Conservation (phyloP, 1,140 invertebrate genomes). For the Trachelipus rathkii region DNA sequence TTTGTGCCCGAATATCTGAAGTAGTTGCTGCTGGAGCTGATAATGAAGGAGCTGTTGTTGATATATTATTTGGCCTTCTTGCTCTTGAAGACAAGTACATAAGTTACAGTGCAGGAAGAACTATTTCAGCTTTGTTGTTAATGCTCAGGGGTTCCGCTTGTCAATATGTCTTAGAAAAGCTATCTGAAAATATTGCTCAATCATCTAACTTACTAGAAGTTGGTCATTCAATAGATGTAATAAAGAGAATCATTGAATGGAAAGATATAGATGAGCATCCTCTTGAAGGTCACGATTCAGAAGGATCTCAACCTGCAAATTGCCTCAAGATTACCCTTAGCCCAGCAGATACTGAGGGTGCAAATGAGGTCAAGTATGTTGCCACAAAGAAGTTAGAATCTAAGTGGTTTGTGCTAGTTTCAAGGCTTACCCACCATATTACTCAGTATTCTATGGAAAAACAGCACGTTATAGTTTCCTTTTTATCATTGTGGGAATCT, state of each 20-base stretch:
- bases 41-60: constrained; percentile 74
- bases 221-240: constrained; percentile 74
- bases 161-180: constrained; percentile 68
- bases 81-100: constrained; percentile 73
- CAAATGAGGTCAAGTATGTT: constrained; percentile 63
- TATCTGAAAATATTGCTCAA: constrained; percentile 53
- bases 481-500: constrained; percentile 78
- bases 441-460: constrained; percentile 58
- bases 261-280: constrained; percentile 78
- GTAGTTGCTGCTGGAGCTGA: constrained; percentile 72
- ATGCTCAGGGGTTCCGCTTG: constrained; percentile 74
- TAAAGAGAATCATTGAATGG: constrained; percentile 79
- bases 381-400: constrained; percentile 77
- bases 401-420: constrained; percentile 72
- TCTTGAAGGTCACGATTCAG: constrained; percentile 61
- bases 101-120: constrained; percentile 70
- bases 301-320: constrained; percentile 38
- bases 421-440: constrained; percentile 55
- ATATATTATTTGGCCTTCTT: constrained; percentile 73
- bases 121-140: constrained; percentile 74
- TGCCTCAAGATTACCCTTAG: constrained; percentile 34
- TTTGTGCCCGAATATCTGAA: constrained; percentile 71
- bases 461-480: constrained; percentile 68
- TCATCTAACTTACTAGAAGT: constrained; percentile 54
- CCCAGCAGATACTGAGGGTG: constrained; percentile 40